phyloP scores from a whole-genome alignment of 2,113 vertebrate species.

The Thermophis baileyi region DNA sequence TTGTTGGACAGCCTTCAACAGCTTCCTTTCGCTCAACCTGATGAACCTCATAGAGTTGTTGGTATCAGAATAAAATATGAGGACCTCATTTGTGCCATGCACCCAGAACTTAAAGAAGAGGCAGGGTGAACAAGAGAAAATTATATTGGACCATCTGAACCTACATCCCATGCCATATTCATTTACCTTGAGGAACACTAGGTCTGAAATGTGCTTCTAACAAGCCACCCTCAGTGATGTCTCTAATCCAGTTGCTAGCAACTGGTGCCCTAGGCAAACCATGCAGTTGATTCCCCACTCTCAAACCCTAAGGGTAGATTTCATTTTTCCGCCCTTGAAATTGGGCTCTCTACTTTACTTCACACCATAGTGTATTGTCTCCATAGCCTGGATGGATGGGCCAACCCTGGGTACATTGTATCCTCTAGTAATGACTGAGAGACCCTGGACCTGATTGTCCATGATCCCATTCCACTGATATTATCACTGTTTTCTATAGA shows the following conservation, averaged over 20 bases:
- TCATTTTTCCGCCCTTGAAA: background rate
- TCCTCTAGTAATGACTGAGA: background rate
- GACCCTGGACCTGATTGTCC: background rate
- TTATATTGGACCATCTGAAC: background rate
- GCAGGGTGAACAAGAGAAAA: background rate
- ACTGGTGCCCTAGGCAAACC: background rate
- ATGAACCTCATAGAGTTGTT: background rate
- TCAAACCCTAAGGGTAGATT: background rate
- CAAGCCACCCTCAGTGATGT: background rate
- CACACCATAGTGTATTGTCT: background rate
- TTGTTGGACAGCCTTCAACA: background rate
- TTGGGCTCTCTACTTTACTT: background rate
- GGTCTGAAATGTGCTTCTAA: background rate
- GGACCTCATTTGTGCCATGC: background rate
- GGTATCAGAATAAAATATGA: background rate
- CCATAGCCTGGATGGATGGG: background rate
- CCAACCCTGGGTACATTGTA: background rate
- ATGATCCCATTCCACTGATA: background rate
- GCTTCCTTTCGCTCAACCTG: background rate
- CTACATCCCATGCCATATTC: background rate
- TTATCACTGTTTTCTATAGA: background rate
- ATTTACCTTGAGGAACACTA: background rate
- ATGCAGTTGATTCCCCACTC: background rate
- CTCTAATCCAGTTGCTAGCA: background rate
- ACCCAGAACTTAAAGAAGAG: background rate